phyloP scores from a whole-genome alignment of 2,113 vertebrate genomes.

The Brachypodius melanocephalos region DNA sequence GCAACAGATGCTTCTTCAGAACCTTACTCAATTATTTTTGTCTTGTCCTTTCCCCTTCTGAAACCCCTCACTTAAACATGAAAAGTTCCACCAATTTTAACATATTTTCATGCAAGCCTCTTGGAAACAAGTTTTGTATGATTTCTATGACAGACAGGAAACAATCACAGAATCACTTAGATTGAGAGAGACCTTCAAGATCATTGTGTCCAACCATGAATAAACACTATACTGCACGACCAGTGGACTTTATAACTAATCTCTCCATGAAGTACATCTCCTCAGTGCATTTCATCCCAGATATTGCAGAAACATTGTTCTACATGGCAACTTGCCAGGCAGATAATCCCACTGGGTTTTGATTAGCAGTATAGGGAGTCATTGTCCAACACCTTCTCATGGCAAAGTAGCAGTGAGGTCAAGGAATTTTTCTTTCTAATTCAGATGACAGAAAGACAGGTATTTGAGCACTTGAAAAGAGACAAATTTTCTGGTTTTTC shows the following conservation, averaged over 20 bases:
- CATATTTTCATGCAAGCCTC: neutral
- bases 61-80: neutral
- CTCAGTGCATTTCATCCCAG: neutral
- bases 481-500: neutral
- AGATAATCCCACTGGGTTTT: neutral
- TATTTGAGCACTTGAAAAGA: neutral
- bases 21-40: neutral
- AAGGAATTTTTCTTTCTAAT: neutral
- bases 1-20: neutral
- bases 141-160: neutral
- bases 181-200: neutral
- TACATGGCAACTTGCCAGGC: neutral
- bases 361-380: neutral
- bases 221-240: neutral
- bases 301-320: neutral
- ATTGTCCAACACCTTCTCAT: neutral
- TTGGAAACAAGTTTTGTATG: neutral
- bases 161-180: neutral
- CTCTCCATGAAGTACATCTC: neutral
- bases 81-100: neutral
- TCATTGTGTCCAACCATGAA: rapidly evolving
- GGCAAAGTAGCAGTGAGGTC: neutral
- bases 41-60: neutral
- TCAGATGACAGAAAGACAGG: neutral
- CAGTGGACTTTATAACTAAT: neutral